Base-by-base conservation (phyloP, 2,888 invertebrate species). In the Troilus luridus region DNA sequence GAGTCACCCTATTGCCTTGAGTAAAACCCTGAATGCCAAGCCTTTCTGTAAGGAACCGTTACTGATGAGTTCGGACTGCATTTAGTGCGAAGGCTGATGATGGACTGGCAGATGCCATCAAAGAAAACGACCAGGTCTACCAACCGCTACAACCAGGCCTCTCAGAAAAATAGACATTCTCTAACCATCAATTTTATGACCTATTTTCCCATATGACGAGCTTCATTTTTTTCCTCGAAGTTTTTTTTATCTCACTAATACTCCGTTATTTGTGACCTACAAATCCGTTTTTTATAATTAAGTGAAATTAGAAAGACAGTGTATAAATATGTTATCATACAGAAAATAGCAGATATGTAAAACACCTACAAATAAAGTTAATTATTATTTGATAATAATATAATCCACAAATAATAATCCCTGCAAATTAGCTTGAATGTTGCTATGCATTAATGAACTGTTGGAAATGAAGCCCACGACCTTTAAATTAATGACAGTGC, bases 131-230 rank as follows among this genome's bases (percentile, higher is more conserved):
- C 54, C 85, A 56, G 85, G 85, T 85, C 21, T 56, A 21, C 81
- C 85, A 85, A 85, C 54, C 56, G 85, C 21, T 85, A 85, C 27
- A 3, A 10, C 5, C 21, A 58, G n/a, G 1, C 85, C 11, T n/a
- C 85, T 11, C 14, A 3, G 58, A 85, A 85, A 85, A 58, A 85
- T 58, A 85, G 21, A 85, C 81, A 85, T 85, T 56, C 85, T n/a
- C 85, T 21, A 85, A 21, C 56, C 14, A 21, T 41, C 81, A 81
- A 81, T 81, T 81, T 54, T 21, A 81, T 81, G 56, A 56, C 85
- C 56, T 58, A 85, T 56, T 56, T 85, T 85, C 41, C 19, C 10
- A 41, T 27, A 41, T 77, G 27, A 17, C 24, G 8, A 41, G 72
- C 27, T 17, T 72, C 72, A 27, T 72, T 72, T 72, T 72, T 67